Evolutionary conservation across 1,140 invertebrate species (phyloP).

Genomic region (Heliconius nattereri): DNA sequence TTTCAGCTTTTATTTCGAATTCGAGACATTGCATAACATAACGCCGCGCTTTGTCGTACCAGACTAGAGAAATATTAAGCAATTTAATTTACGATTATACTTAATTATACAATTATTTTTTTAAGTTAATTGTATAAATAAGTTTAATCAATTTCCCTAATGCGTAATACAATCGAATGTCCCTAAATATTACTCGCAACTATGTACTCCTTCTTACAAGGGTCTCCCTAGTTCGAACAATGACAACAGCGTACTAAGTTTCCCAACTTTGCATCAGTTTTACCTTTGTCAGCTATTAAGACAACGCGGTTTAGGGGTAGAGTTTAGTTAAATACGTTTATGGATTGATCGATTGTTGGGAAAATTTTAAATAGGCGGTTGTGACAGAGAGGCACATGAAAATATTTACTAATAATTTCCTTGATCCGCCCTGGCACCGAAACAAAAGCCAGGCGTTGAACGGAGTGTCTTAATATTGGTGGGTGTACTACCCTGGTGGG

Average conservation of each 20-base stretch:
- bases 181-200: constrained; percentile 24
- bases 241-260: constrained; percentile 30
- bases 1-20: no score
- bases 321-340: constrained; percentile 16
- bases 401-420: no score
- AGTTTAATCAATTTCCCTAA: background rate
- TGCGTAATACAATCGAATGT: background rate
- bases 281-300: constrained; percentile 32
- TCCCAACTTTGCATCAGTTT: constrained; percentile 34
- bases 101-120: background rate
- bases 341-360: background rate
- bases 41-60: no score
- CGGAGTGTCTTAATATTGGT: no score
- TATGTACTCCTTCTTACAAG: constrained; percentile 34
- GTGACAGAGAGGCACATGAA: no score
- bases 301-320: constrained; percentile 16
- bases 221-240: constrained; percentile 31
- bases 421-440: no score
- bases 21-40: no score
- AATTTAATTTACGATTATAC: background rate
- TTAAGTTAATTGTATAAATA: no score
- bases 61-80: no score
- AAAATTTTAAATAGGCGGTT: no score
- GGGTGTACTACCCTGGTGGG: no score
- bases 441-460: no score